Base-by-base conservation (phyloP, 2,888 invertebrate genomes). In the Dorcus parallelipipedus region DNA sequence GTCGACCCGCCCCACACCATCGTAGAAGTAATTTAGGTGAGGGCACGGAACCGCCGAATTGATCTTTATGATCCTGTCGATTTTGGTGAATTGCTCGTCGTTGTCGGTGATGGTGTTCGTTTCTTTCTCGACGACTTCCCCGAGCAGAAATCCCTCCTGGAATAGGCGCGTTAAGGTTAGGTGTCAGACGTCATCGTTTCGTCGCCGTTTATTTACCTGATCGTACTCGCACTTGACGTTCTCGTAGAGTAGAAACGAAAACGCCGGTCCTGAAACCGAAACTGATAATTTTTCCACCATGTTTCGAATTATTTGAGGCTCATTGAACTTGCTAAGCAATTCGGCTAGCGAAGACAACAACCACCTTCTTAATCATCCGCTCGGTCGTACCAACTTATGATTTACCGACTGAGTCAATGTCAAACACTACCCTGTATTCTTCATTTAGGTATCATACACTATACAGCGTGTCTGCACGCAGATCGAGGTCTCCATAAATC, bases 41-140 rank as follows among this genome's bases (percentile, higher is more conserved):
- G 87, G 85, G 60, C 85, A 79, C 1, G 86, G 84, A 51, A 88
- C 71, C 33, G 85, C 79, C 9, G 84, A 83, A 69, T 82, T 83
- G 60, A 88, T 80, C 68, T 84, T 81, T 56, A 88, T 85, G 67
- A 84, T 82, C 62, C 81, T 83, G 65, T 85, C 84, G 56, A 84
- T 77, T 38, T 84, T 81, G 50, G 86, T 81, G 54, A 85, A 81
- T 66, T 84, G 82, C 68, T 84, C 85, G 60, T 87, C 86, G 10
- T 84, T 82, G 73, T 89, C 88, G 3, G 88, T 88, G 71, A 88
- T 86, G 56, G 85, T 85, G 73, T 84, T 86, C 4, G 84, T 85
- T 67, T 86, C 82, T 76, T 83, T 84, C 47, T 83, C 82, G 45
- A 83, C 79, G 9, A 86, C 80, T 69, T 87, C 84, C 9, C 88